Conservation (phyloP, 2,888 invertebrate species). For the Eristalis pertinax region DNA sequence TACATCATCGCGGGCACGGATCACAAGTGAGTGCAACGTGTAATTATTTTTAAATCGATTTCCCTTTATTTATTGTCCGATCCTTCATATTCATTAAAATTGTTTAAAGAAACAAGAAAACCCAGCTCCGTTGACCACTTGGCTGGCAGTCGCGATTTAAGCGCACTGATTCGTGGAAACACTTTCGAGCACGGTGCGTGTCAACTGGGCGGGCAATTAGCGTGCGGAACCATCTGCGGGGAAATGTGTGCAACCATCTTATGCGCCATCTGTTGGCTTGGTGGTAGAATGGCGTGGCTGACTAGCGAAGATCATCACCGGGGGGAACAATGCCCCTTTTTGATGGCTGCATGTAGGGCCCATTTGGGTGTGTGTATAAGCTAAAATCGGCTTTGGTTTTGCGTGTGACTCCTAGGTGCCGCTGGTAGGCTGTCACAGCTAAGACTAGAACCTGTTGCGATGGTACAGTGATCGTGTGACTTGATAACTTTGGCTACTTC, state of each 20-base stretch:
- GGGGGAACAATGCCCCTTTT: too few species aligned
- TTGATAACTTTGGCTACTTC: too few species aligned
- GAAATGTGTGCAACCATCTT: neutral
- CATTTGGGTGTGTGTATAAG: too few species aligned
- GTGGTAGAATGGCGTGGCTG: too few species aligned
- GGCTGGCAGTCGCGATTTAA: neutral
- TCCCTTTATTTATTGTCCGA: constrained; percentile 26
- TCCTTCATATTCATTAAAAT: neutral
- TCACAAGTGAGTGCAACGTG: constrained; percentile 10
- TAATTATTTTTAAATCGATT: constrained; percentile 46
- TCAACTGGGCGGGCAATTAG: neutral
- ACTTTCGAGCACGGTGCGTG: neutral
- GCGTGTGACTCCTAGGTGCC: too few species aligned
- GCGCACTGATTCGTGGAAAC: neutral
- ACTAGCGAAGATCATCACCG: too few species aligned
- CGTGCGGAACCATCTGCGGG: neutral
- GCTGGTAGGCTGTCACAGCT: too few species aligned
- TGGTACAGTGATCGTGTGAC: too few species aligned
- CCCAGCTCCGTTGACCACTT: neutral
- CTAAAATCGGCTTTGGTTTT: too few species aligned
- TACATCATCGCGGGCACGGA: constrained; percentile 16
- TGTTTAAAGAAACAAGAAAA: neutral
- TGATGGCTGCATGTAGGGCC: too few species aligned
- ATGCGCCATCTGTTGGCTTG: neutral
- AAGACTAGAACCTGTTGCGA: too few species aligned